Base-by-base conservation (phyloP, 2,113 vertebrate species). In the Anas platyrhynchos region DNA sequence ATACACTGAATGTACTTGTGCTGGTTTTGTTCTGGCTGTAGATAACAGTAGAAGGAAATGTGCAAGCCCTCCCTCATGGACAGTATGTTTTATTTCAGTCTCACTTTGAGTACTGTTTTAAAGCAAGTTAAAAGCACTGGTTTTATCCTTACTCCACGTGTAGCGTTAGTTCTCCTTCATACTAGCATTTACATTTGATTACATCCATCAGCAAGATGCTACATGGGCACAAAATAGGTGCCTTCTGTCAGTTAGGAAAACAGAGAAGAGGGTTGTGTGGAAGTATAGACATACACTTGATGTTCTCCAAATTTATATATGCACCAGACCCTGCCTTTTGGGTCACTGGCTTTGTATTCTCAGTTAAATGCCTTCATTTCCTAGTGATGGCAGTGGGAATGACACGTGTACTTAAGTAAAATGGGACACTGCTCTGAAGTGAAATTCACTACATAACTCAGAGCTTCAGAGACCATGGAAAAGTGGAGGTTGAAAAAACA, bases 271-370 rank as follows among this genome's bases (percentile, higher is more conserved):
- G 23, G 32, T 22, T 89, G 4, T n/a, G 48, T 83, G 16, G 52
- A 81, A 75, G 58, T 8, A 54, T 18, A 65, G n/a, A 50, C 4
- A 1, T 15, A 65, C 55, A 58, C 7, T 59, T 87, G 41, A 61
- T 44, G 23, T 82, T 84, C 27, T 92, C n/a, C 62, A 69, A 23
- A 52, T 56, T 22, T 27, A 0, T 50, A 50, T 20, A n/a, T 31
- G 32, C 77, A 75, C n/a, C 46, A 76, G 32, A n/a, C 32, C 22
- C 25, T 55, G 76, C 41, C 36, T 43, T 88, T 62, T 83, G 31
- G 31, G 65, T 86, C 82, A 66, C 75, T 66, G 79, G 80, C n/a
- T 88, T 87, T 77, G 62, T 79, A 58, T 91, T 83, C 50, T 89
- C 54, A 46, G 41, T 89, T 61, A 82, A 89, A 77, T 65, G 31